Percentiles rank a stretch among this genome's conserved stretches.
phyloP scores from a whole-genome alignment of 2,888 invertebrate genomes.

The Napeogenes sylphis region DNA sequence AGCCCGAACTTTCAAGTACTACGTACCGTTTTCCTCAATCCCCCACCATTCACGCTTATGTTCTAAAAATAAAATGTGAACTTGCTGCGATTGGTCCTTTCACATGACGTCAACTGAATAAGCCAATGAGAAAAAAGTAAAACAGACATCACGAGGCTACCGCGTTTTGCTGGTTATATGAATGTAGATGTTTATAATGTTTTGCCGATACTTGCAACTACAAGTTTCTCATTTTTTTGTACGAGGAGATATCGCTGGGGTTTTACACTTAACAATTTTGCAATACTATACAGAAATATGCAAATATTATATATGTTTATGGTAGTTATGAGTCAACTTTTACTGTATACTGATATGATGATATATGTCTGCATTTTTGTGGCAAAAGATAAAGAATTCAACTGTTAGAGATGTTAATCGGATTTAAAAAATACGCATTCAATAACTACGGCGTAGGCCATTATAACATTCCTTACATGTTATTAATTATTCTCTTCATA shows the following conservation, averaged over 20 bases:
- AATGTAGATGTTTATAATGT: conserved; percentile 32
- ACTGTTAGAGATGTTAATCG: no score
- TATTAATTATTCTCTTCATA: no score
- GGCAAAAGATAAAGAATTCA: no score
- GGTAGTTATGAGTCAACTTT: no score
- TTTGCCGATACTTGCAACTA: conserved; percentile 28
- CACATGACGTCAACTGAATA: conserved; percentile 58
- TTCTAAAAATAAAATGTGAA: conserved; percentile 67
- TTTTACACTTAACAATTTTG: conserved; percentile 34
- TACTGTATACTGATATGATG: not conserved
- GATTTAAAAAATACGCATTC: no score
- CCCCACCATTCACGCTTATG: conserved; percentile 56
- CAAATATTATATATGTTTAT: not conserved
- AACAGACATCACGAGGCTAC: conserved; percentile 62
- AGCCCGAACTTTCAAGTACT: conserved; percentile 32
- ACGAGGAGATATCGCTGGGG: conserved; percentile 31
- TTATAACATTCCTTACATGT: no score
- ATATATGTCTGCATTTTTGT: not conserved
- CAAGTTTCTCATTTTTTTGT: conserved; percentile 23
- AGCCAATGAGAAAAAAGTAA: conserved; percentile 49
- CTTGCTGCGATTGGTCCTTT: conserved; percentile 48
- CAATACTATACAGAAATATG: conserved; percentile 16
- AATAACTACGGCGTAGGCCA: no score
- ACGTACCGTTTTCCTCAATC: conserved; percentile 62
- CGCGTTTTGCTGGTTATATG: conserved; percentile 36